These are phyloP conservation scores for Cassiopea xamachana DNA, from an alignment of 30 jellyfish, hydroid and myxozoan species.

Conservation along the genomic window DNA sequence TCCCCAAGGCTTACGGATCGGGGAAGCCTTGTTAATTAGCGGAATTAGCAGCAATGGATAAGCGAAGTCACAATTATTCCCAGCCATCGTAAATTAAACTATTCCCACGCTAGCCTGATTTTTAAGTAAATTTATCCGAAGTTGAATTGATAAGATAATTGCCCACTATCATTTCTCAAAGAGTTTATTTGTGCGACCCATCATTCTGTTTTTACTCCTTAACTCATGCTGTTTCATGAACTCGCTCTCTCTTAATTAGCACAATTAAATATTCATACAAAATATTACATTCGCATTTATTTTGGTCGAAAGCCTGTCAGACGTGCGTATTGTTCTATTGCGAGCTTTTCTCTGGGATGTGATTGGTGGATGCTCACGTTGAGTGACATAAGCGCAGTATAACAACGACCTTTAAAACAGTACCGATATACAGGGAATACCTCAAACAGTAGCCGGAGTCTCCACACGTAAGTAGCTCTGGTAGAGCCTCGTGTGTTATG, in stretches of 20 bases:
- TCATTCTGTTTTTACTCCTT: slow-evolving; percentile 55
- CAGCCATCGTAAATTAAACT: slow-evolving; percentile 53
- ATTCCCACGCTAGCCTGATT: slow-evolving; percentile 78
- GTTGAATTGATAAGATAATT: slow-evolving; percentile 62
- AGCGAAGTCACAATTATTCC: slow-evolving; percentile 64
- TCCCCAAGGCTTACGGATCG: slow-evolving; percentile 66
- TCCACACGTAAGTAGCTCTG: slow-evolving; percentile 36
- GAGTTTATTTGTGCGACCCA: slow-evolving; percentile 74
- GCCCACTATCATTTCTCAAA: slow-evolving; percentile 66
- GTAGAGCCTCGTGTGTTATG: slow-evolving; percentile 73
- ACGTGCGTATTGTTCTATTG: slow-evolving; percentile 57
- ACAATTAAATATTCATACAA: slow-evolving; percentile 78
- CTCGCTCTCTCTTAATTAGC: slow-evolving; percentile 75
- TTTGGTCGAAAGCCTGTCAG: slow-evolving; percentile 72
- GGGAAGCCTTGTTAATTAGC: slow-evolving; percentile 74
- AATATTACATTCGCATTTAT: slow-evolving; percentile 62
- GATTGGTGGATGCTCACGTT: slow-evolving; percentile 71
- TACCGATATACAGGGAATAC: slow-evolving; percentile 63
- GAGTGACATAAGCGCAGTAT: slow-evolving; percentile 72
- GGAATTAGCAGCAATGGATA: slow-evolving; percentile 79
- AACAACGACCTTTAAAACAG: slow-evolving; percentile 67
- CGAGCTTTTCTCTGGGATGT: slow-evolving; percentile 36
- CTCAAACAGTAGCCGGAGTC: slow-evolving; percentile 70
- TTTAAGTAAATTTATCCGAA: slow-evolving; percentile 40
- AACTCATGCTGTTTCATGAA: slow-evolving; percentile 64